Percentiles rank a stretch among this genome's conserved stretches.
Conservation (phyloP, 2,797 vertebrate genomes). For the Coregonus suidteri region DNA sequence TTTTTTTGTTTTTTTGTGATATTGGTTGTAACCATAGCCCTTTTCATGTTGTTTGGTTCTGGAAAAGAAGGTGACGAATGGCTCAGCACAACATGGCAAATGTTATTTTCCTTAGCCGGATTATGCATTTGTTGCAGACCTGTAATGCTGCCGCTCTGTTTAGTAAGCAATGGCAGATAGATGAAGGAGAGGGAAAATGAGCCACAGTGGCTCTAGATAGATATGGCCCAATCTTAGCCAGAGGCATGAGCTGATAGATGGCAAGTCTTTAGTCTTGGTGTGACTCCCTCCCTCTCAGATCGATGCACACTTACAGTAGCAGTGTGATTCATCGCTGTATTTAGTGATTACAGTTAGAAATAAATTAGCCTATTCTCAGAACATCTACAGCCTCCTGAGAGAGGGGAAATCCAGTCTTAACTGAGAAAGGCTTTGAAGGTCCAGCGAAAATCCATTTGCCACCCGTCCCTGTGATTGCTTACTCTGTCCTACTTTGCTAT, state of each 20-base stretch:
- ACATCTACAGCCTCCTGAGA: constrained; percentile 71
- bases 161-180: constrained; percentile 55
- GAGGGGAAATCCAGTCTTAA: constrained; percentile 72
- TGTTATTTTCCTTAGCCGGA: constrained; percentile 36
- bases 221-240: constrained; percentile 60
- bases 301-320: constrained; percentile 49
- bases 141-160: constrained; percentile 43
- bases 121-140: constrained; percentile 34
- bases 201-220: constrained; percentile 52
- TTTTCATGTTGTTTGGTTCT: constrained; percentile 8
- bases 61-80: constrained; percentile 41
- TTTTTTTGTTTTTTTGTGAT: too few species aligned
- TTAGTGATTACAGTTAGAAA: constrained; percentile 80
- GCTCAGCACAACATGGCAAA: constrained; percentile 57
- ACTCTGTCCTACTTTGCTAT: constrained; percentile 84
- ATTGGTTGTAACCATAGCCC: constrained; percentile 9
- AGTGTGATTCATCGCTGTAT: constrained; percentile 78
- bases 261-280: constrained; percentile 47
- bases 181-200: constrained; percentile 48
- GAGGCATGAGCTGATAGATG: constrained; percentile 60
- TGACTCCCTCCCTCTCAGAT: constrained; percentile 43
- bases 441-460: constrained; percentile 78
- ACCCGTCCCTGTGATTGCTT: constrained; percentile 79
- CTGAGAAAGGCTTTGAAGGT: constrained; percentile 70
- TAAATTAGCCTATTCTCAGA: constrained; percentile 77